These are phyloP conservation scores for Zaprionus vittiger DNA, from an alignment of 1,140 invertebrate genomes.

Conservation along the genomic window DNA sequence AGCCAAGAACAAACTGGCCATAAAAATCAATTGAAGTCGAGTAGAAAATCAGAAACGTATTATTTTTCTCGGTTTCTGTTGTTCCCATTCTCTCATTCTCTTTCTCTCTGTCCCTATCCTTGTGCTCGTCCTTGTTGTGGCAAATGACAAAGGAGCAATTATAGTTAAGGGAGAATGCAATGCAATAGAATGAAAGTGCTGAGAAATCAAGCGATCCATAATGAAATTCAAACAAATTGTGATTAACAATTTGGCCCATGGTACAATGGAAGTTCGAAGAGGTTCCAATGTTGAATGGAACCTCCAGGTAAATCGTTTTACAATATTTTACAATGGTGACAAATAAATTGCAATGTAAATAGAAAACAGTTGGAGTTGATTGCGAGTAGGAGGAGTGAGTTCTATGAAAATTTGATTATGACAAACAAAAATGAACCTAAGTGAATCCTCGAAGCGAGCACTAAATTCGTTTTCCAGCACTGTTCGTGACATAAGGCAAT, in stretches of 20 bases:
- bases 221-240: constrained; percentile 61
- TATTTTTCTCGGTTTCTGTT: constrained; percentile 59
- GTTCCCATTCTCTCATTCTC: constrained; percentile 3
- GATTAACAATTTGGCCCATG: constrained; percentile 62
- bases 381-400: not conserved
- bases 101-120: constrained; percentile 3
- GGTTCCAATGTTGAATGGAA: not conserved
- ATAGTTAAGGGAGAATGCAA: constrained; percentile 47
- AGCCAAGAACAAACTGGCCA: constrained; percentile 41
- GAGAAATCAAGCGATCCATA: constrained; percentile 62
- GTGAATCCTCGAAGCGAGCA: not conserved
- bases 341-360: constrained; percentile 29
- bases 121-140: constrained; percentile 54
- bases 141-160: constrained; percentile 80
- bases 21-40: constrained; percentile 82
- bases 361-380: constrained; percentile 29
- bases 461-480: not conserved
- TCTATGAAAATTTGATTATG: not conserved
- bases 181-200: constrained; percentile 41
- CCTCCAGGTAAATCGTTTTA: constrained; percentile 16
- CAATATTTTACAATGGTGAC: constrained; percentile 28
- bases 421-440: not conserved
- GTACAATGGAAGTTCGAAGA: constrained; percentile 20
- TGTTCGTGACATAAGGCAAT: constrained; percentile 1
- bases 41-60: constrained; percentile 80